Conservation (phyloP, 2,797 vertebrate species). For the Ptychobarbus kaznakovi region DNA sequence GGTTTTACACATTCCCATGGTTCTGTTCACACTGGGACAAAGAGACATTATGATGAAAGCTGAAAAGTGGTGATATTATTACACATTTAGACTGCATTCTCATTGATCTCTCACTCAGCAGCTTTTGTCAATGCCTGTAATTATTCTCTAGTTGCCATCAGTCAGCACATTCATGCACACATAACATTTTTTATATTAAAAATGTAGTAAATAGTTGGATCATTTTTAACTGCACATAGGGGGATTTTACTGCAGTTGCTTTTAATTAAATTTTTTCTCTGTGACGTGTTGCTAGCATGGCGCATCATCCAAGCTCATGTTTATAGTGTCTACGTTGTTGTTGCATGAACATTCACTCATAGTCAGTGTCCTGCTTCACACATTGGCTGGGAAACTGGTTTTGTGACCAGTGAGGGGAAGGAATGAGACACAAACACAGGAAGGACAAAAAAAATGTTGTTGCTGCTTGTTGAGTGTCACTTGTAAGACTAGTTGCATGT, state of each 20-base stretch:
- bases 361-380: constrained; percentile 28
- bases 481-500: background rate
- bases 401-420: constrained; percentile 56
- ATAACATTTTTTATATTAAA: background rate
- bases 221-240: background rate
- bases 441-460: constrained; percentile 8
- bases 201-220: background rate
- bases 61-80: background rate
- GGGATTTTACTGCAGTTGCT: background rate
- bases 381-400: constrained; percentile 52
- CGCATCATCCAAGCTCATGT: background rate
- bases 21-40: background rate
- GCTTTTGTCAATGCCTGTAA: background rate
- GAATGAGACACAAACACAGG: constrained; percentile 52
- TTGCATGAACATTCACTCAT: background rate
- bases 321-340: background rate
- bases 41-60: background rate
- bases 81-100: background rate
- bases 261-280: background rate
- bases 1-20: background rate
- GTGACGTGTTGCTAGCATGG: background rate
- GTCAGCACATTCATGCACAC: background rate
- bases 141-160: background rate
- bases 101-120: background rate
- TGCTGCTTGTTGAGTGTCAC: background rate